Evolutionary conservation across 2,888 invertebrate species (phyloP), one percentile per base, ranked within the genome.

Genomic region (Endomychus coccineus): DNA sequence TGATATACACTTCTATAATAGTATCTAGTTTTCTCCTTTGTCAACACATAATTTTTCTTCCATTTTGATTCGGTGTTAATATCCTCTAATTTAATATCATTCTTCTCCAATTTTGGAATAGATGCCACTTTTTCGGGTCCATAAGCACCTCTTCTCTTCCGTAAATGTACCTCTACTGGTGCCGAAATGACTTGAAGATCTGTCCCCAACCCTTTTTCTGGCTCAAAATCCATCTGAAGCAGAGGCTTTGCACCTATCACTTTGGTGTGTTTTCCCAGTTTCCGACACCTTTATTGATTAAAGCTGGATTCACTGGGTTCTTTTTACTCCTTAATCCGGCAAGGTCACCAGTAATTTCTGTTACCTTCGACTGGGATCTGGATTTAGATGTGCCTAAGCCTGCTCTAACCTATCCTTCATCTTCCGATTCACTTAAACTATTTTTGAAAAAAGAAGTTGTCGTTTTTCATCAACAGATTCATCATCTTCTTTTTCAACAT

Each of bases 211-310:
- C 98, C 98, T 70, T 83, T 90, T 1, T 98, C 98, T 1, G 91
- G 88, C 68, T 95, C 78, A 62, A 88, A 97, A 39, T 98, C 98
- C 97, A 98, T 98, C 75, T 88, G 74, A 33, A 91, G 72, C 34
- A 96, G 67, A 11, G 97, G 66, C 61, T 95, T 96, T 13, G 90
- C 88, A n/a, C 96, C 97, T 55, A 96, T 94, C 28, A 96, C 96
- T 64, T 86, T 90, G 0, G 95, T 96, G 58, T 96, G 88, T 52
- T 77, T 67, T 96, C 94, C 95, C 95, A 96, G 34, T 78, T 74
- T 4, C 91, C 95, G 36, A 87, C 75, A 0, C 82, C 80, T 52
- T 69, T 69, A 43, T 69, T 67, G n/a, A 70, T 62, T 15, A 74
- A 52, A 9, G 61, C 50, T 2, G 68, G 58, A 69, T 70, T 27